Percentiles rank a stretch among this genome's conserved stretches.
Evolutionary conservation across 2,113 vertebrate genomes (phyloP).

Genomic region (Poeciliopsis retropinna): DNA sequence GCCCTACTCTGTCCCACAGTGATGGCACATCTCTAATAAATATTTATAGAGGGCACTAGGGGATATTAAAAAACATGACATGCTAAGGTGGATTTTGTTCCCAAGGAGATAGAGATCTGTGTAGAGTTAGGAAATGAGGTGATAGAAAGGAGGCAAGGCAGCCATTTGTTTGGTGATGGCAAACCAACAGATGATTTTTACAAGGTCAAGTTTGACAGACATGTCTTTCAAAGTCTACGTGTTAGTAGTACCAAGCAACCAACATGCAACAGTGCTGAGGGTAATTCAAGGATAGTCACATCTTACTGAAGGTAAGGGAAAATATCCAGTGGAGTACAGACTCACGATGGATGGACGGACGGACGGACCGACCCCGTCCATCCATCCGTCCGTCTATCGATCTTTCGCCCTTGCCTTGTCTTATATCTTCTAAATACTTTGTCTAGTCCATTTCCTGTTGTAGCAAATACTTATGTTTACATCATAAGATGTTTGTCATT

Average conservation of each 20-base stretch:
- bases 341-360: too few species aligned
- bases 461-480: neutral
- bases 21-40: conserved; percentile 78
- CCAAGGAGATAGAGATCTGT: conserved; percentile 67
- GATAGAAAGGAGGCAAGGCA: conserved; percentile 20
- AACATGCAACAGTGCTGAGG: conserved; percentile 13
- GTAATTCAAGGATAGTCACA: conserved; percentile 1
- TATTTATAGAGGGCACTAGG: conserved; percentile 76
- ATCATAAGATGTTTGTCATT: neutral
- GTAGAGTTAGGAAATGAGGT: conserved; percentile 41
- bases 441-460: neutral
- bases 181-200: conserved; percentile 62
- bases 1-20: conserved; percentile 65
- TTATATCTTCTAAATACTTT: neutral
- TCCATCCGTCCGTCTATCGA: too few species aligned
- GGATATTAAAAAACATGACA: conserved; percentile 78
- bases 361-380: too few species aligned
- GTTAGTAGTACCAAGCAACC: conserved; percentile 6
- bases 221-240: conserved; percentile 26
- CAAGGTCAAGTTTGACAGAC: conserved; percentile 62
- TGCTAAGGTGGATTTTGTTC: conserved; percentile 71
- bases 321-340: neutral
- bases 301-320: conserved; percentile 4
- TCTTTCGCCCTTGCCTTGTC: too few species aligned
- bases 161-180: conserved; percentile 62